phyloP scores from a whole-genome alignment of 2,797 vertebrate genomes.

The Vireo griseus region DNA sequence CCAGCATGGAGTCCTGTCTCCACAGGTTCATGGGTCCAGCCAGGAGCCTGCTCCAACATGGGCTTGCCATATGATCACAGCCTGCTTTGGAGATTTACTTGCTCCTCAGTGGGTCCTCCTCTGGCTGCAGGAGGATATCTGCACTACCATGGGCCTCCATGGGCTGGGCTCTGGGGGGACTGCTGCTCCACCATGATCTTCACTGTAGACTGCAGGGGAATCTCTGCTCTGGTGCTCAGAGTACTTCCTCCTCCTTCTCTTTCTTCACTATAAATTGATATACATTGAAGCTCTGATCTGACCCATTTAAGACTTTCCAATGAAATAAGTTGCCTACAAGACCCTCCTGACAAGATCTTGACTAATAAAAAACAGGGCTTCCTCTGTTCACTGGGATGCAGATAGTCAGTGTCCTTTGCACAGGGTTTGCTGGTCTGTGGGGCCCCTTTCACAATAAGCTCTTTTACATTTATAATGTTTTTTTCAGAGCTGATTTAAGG shows the following conservation, averaged over 20 bases:
- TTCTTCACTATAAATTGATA: not conserved
- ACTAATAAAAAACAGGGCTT: not conserved
- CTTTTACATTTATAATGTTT: not conserved
- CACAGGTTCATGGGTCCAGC: not conserved
- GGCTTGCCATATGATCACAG: not conserved
- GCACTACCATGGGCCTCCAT: not conserved
- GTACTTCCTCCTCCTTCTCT: not conserved
- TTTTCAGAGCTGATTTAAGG: not conserved
- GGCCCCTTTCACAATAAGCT: not conserved
- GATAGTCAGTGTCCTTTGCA: not conserved
- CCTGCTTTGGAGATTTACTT: not conserved
- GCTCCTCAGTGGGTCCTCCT: accelerated
- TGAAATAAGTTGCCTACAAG: not conserved
- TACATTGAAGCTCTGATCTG: not conserved
- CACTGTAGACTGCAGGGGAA: not conserved
- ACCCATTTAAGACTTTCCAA: not conserved
- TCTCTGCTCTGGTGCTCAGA: not conserved
- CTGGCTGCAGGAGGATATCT: not conserved
- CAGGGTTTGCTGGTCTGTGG: not conserved
- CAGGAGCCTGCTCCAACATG: not conserved
- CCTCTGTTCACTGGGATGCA: not conserved
- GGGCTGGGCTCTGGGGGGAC: not conserved
- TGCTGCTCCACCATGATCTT: not conserved
- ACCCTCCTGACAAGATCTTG: not conserved
- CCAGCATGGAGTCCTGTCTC: not conserved